These are phyloP conservation scores for Solenopsis fugax DNA, from an alignment of 1,140 invertebrate species.

Conservation along the genomic window DNA sequence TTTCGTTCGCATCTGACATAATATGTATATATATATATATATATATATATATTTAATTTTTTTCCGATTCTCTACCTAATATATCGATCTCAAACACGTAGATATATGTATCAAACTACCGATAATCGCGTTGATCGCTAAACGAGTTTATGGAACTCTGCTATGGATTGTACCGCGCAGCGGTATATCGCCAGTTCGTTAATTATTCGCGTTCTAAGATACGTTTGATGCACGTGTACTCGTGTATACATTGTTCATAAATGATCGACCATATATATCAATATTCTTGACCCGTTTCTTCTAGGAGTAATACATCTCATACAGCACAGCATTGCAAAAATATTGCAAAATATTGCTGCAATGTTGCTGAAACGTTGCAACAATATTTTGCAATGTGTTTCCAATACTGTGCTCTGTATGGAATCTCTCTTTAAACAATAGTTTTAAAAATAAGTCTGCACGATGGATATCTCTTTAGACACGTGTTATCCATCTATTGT, in stretches of 20 bases:
- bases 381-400: too few species aligned
- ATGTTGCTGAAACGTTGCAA: too few species aligned
- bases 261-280: background rate
- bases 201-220: conserved; percentile 37
- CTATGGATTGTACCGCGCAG: conserved; percentile 33
- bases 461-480: background rate
- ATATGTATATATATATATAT: conserved; percentile 1
- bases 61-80: conserved; percentile 18
- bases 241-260: background rate
- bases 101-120: conserved; percentile 47
- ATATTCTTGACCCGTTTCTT: background rate
- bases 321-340: too few species aligned
- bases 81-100: conserved; percentile 33
- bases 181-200: conserved; percentile 24
- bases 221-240: conserved; percentile 3
- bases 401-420: too few species aligned
- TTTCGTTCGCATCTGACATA: conserved; percentile 2
- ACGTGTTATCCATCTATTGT: background rate
- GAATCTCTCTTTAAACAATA: background rate
- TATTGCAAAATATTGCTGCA: too few species aligned
- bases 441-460: background rate
- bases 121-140: background rate
- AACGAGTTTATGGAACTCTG: conserved; percentile 10
- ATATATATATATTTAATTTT: conserved; percentile 12
- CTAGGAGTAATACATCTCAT: conserved; percentile 21